phyloP scores from a whole-genome alignment of 1,140 invertebrate genomes.

The Drosophila melanogaster region Release_6_plus_ISO1_MT NT_037436.4:16355501-16356000 shows the following conservation, averaged over 20 bases:
- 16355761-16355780: conserved; percentile 95
- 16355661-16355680: conserved; percentile 90
- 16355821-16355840: conserved; percentile 98
- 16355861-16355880: conserved; percentile 93
- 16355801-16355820: conserved; percentile 96
- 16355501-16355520: no score
- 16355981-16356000: conserved; percentile 49
- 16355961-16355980: conserved; percentile 68
- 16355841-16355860: conserved; percentile 95
- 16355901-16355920: conserved; percentile 86
- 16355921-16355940: conserved; percentile 73
- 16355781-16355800: conserved; percentile 95
- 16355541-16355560: no score
- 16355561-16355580: no score
- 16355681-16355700: conserved; percentile 90
- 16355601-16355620: no score
- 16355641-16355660: conserved; percentile 89
- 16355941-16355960: conserved; percentile 74
- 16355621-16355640: conserved; percentile 83
- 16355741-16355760: conserved; percentile 89
- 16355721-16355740: conserved; percentile 93
- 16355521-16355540: no score
- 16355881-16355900: conserved; percentile 95
- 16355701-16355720: conserved; percentile 93
- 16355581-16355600: no score